Evolutionary conservation across 92 coral and sea anemone genomes (phyloP).

Genomic region (Phymanthus crucifer): DNA sequence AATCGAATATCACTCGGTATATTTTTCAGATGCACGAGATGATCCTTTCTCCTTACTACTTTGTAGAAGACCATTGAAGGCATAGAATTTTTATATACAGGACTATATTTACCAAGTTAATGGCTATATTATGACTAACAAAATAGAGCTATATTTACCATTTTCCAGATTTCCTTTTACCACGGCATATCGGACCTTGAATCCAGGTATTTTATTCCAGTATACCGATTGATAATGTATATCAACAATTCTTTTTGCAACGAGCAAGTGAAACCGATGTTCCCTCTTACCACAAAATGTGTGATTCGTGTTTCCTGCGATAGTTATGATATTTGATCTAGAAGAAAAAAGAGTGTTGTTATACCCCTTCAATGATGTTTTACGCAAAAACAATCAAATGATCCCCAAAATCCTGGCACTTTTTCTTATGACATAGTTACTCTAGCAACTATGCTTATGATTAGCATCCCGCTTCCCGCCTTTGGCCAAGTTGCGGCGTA

Average conservation of each 20-base stretch:
- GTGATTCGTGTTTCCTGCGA: neutral
- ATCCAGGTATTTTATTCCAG: neutral
- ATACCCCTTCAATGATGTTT: no score
- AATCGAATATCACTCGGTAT: neutral
- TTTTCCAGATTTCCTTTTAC: neutral
- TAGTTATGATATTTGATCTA: neutral
- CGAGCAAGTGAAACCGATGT: neutral
- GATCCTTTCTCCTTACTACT: no score
- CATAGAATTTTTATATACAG: no score
- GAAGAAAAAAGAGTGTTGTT: neutral
- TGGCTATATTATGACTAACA: neutral
- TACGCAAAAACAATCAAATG: no score
- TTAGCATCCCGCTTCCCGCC: no score
- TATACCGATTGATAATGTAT: neutral
- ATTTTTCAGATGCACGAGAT: neutral
- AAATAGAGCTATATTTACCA: neutral
- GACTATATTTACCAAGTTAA: no score
- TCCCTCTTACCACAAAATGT: neutral
- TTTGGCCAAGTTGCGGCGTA: no score
- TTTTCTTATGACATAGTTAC: no score
- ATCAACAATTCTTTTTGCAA: neutral
- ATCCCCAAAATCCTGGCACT: no score
- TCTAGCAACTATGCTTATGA: no score
- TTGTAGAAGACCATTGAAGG: no score
- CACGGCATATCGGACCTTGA: neutral